Evolutionary conservation across 2,113 vertebrate genomes (phyloP).

Genomic region (Callospermophilus lateralis): DNA sequence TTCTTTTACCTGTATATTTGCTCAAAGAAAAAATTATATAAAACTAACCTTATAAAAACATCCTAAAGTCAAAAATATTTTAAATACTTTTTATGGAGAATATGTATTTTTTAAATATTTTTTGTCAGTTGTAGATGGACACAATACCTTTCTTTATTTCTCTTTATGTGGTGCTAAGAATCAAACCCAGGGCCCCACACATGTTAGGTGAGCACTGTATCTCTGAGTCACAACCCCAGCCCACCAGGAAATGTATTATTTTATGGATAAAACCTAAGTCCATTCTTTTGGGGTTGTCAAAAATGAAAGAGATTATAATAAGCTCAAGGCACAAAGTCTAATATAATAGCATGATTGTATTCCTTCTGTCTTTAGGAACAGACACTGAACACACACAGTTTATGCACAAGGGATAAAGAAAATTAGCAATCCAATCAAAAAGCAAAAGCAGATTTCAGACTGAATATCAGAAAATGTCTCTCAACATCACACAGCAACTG

Average conservation of each 20-base stretch:
- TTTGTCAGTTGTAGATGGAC: too few relatives aligned
- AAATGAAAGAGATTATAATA: background rate
- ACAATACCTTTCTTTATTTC: too few relatives aligned
- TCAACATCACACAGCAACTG: background rate
- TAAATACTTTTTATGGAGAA: background rate
- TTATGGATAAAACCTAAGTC: background rate
- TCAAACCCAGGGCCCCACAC: too few relatives aligned
- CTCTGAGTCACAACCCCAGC: too few relatives aligned
- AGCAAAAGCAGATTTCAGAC: background rate
- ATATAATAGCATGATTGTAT: background rate
- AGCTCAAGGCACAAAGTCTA: too few relatives aligned
- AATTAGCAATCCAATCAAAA: background rate
- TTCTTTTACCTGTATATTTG: background rate
- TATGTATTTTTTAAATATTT: background rate
- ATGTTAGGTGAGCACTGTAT: too few relatives aligned
- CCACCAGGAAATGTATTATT: too few relatives aligned
- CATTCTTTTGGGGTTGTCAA: background rate
- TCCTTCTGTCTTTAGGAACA: background rate
- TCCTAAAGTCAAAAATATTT: background rate
- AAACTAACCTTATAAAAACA: conserved; percentile 2
- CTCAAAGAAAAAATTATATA: background rate
- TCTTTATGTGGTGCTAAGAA: too few relatives aligned
- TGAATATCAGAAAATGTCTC: background rate
- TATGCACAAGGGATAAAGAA: background rate
- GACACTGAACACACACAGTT: background rate